Evolutionary conservation across 2,888 invertebrate genomes (phyloP).

Genomic region (Magallana nippona): DNA sequence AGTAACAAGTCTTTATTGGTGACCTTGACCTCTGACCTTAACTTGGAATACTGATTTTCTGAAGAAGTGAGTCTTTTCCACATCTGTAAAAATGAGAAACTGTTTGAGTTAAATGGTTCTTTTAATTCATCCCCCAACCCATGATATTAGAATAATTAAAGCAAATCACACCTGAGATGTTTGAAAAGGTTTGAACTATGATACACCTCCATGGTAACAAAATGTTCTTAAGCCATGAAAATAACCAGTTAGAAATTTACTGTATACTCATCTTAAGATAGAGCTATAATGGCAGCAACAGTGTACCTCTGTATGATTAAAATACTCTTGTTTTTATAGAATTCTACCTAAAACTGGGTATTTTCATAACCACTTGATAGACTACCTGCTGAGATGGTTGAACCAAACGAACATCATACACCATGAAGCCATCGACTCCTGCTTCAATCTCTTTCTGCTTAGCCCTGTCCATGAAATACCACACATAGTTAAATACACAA

Average conservation of each 20-base stretch:
- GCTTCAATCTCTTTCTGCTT: slow-evolving; percentile 78
- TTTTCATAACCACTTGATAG: too few relatives aligned
- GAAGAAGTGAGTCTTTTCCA: slow-evolving; percentile 61
- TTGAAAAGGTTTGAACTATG: neutral
- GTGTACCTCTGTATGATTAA: too few relatives aligned
- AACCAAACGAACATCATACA: slow-evolving; percentile 85
- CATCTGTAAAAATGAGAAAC: slow-evolving; percentile 49
- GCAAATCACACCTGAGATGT: too few relatives aligned
- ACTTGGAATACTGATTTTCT: slow-evolving; percentile 82
- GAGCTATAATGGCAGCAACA: too few relatives aligned
- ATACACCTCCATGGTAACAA: too few relatives aligned
- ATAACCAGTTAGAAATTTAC: too few relatives aligned
- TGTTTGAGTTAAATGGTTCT: neutral
- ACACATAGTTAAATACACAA: neutral
- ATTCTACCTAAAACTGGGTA: too few relatives aligned
- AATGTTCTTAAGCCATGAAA: too few relatives aligned
- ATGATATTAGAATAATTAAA: too few relatives aligned
- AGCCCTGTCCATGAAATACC: slow-evolving; percentile 62
- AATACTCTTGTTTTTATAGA: too few relatives aligned
- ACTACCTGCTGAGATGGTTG: slow-evolving; percentile 77
- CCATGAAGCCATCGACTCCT: slow-evolving; percentile 86
- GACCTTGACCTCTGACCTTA: slow-evolving; percentile 79
- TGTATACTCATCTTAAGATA: too few relatives aligned
- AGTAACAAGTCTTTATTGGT: slow-evolving; percentile 82
- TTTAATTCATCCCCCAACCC: neutral